phyloP scores from a whole-genome alignment of 2,888 invertebrate species.

The Hypselothyrea guttata region DNA sequence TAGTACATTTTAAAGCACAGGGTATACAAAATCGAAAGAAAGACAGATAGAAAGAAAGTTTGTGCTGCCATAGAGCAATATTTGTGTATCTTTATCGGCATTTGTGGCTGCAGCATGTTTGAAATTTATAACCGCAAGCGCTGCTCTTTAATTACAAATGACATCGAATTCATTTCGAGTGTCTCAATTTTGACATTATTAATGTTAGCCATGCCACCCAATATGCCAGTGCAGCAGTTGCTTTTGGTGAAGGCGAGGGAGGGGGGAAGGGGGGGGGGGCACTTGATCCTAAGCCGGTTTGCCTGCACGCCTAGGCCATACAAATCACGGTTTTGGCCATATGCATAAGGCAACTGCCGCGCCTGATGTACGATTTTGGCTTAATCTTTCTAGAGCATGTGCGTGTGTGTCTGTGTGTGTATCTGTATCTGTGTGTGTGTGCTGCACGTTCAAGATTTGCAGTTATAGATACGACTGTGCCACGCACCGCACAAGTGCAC shows the following conservation, averaged over 20 bases:
- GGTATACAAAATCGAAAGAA: conserved; percentile 1
- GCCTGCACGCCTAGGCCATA: conserved; percentile 59
- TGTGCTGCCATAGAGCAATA: conserved; percentile 37
- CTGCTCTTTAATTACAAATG: conserved; percentile 79
- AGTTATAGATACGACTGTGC: conserved; percentile 70
- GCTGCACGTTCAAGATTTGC: conserved; percentile 74
- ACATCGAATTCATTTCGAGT: conserved; percentile 79
- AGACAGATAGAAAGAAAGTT: conserved; percentile 49
- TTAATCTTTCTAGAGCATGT: conserved; percentile 72
- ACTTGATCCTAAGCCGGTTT: conserved; percentile 54
- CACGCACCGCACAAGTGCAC: conserved; percentile 72
- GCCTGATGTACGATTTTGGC: conserved; percentile 73
- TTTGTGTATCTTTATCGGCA: conserved; percentile 24
- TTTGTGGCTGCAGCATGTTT: conserved; percentile 40
- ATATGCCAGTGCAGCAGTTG: no score
- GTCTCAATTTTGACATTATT: conserved; percentile 80
- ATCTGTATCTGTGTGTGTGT: conserved; percentile 24
- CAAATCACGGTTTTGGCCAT: conserved; percentile 73
- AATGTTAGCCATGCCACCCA: conserved; percentile 80
- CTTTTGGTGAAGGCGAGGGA: not conserved
- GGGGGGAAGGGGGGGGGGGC: not conserved
- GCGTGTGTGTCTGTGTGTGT: conserved; percentile 38
- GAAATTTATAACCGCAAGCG: conserved; percentile 71
- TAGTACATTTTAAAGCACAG: no score
- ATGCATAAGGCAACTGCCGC: conserved; percentile 57